Base-by-base conservation (phyloP, 2,797 vertebrate genomes). In the Artibeus jamaicensis region DNA sequence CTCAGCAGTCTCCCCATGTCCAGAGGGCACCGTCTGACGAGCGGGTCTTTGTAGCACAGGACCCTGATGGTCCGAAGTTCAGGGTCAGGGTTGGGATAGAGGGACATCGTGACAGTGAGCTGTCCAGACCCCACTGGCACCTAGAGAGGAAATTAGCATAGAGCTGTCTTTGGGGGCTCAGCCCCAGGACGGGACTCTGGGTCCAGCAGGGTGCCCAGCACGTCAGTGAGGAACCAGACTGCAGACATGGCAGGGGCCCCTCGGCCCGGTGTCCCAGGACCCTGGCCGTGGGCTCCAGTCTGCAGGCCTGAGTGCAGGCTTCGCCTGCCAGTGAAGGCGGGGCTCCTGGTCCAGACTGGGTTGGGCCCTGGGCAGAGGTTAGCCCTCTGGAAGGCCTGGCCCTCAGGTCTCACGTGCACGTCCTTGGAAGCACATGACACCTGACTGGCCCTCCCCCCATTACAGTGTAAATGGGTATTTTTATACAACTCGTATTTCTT, bases 1-100 rank as follows among this genome's bases (percentile, higher is more conserved):
- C 42, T 77, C 18, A 1, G 11, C 5, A 0, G 11, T 44, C 34
- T 79, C 22, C 29, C n/a, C 2, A 0, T 39, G 48, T 48, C 81
- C 15, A 46, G 34, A 34, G 44, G 26, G 19, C 4, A 50, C 67
- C 11, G 0, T 29, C 42, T 46, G 18, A 11, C 5, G 77, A 78
- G 34, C 6, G 3, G 5, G 1, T 19, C 37, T 46, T 29, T 15
- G 9, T 14, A 55, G 71, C 62, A 0, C 0, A 0, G 65, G 19
- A 11, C 50, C 78, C 83, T 0, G 0, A 24, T 70, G 62, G 1
- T 4, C 83, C 67, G 34, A 44, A 90, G 29, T 65, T 67, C 18
- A 46, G 29, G 39, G 57, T 85, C 67, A 65, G 50, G 39, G 10
- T 39, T 53, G 32, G 34, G 62, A 44, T 5, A 0, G 32, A 55